Percentiles rank a stretch among this genome's conserved stretches.
Conservation (phyloP, 2,888 invertebrate genomes). For the Sesamia inferens region DNA sequence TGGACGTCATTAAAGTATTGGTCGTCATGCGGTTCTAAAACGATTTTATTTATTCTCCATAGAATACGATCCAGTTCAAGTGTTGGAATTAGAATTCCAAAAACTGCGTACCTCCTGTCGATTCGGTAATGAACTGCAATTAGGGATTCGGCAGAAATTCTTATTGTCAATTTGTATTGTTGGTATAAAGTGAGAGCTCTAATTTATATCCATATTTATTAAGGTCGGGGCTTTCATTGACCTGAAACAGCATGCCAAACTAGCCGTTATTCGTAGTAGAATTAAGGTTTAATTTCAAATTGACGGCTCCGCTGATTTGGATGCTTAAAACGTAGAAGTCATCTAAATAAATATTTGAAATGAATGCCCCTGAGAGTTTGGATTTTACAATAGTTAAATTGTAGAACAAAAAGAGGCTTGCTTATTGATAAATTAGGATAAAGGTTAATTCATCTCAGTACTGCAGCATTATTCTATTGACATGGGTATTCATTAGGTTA, state of each 20-base stretch:
- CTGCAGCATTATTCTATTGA: background rate
- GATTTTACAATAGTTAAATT: slow-evolving; percentile 66
- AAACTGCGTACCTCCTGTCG: slow-evolving; percentile 51
- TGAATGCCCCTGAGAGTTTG: slow-evolving; percentile 70
- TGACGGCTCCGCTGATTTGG: slow-evolving; percentile 67
- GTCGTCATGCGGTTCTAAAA: background rate
- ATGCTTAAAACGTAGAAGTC: slow-evolving; percentile 73
- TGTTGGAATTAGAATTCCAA: slow-evolving; percentile 41
- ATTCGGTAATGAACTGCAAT: slow-evolving; percentile 65
- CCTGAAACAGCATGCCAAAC: slow-evolving; percentile 62
- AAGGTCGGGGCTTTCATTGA: slow-evolving; percentile 67
- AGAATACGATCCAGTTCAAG: slow-evolving; percentile 35
- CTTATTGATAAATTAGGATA: slow-evolving; percentile 41
- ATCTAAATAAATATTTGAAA: slow-evolving; percentile 81
- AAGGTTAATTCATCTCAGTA: slow-evolving; percentile 21
- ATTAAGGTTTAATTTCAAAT: slow-evolving; percentile 76
- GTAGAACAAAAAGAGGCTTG: slow-evolving; percentile 51
- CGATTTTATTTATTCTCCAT: slow-evolving; percentile 17
- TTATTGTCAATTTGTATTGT: slow-evolving; percentile 71
- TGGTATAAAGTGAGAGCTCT: slow-evolving; percentile 67
- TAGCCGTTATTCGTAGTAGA: slow-evolving; percentile 71
- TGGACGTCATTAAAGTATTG: background rate
- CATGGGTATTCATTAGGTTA: background rate
- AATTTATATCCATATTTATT: slow-evolving; percentile 79
- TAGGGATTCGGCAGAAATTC: slow-evolving; percentile 66